phyloP scores from a whole-genome alignment of 2,888 invertebrate genomes.

The Timema cristinae region DNA sequence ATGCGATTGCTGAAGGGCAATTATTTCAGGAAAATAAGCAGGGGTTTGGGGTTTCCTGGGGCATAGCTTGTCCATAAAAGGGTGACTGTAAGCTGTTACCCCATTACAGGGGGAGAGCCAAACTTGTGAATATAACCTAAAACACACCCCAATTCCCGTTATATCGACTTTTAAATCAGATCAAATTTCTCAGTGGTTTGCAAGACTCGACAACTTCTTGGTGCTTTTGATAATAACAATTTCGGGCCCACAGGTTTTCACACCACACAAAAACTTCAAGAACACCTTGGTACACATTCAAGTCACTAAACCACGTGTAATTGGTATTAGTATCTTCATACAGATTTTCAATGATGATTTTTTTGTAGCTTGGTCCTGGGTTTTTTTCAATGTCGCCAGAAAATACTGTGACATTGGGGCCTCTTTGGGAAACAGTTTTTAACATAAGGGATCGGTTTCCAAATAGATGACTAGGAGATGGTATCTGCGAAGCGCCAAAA shows the following conservation, averaged over 20 bases:
- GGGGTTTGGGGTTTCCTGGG: slow-evolving; percentile 25
- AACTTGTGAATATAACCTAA: slow-evolving; percentile 23
- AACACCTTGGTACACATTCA: neutral
- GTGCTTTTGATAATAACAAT: slow-evolving; percentile 19
- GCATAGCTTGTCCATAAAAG: slow-evolving; percentile 21
- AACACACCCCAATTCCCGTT: slow-evolving; percentile 21
- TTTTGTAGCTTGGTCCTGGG: slow-evolving; percentile 21
- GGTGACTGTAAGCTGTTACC: slow-evolving; percentile 25
- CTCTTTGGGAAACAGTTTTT: slow-evolving; percentile 23
- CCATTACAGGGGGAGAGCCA: slow-evolving; percentile 27
- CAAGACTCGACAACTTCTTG: slow-evolving; percentile 17
- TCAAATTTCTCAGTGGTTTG: slow-evolving; percentile 24
- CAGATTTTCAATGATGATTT: slow-evolving; percentile 25
- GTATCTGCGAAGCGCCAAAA: slow-evolving; percentile 23
- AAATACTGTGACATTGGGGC: slow-evolving; percentile 30
- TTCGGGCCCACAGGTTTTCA: slow-evolving; percentile 15
- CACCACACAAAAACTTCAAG: neutral
- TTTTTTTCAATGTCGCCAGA: slow-evolving; percentile 25
- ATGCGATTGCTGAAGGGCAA: slow-evolving; percentile 25
- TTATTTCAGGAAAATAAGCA: slow-evolving; percentile 23
- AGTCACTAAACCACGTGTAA: neutral
- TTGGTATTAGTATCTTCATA: slow-evolving; percentile 12
- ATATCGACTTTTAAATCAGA: slow-evolving; percentile 25
- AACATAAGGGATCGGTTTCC: slow-evolving; percentile 24
- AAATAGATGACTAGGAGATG: slow-evolving; percentile 29